Evolutionary conservation across 2,113 vertebrate genomes (phyloP).

Genomic region (Amphilophus citrinellus): DNA sequence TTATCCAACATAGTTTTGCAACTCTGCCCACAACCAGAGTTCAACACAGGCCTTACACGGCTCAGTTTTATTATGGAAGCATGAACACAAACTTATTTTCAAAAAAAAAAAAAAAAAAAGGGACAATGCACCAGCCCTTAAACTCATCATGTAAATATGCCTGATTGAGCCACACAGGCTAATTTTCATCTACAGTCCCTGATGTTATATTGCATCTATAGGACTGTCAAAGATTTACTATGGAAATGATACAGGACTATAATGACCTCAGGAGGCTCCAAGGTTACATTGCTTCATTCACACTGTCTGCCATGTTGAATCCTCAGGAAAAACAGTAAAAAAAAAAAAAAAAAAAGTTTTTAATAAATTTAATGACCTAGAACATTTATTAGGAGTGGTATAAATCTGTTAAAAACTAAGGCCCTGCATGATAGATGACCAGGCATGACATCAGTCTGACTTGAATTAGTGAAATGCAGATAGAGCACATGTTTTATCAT

Average conservation of each 20-base stretch:
- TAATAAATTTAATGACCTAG: not conserved
- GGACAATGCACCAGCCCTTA: too few relatives aligned
- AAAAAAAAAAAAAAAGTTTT: not conserved
- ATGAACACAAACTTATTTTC: not conserved
- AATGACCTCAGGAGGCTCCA: not conserved
- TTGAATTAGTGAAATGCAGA: not conserved
- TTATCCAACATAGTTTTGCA: conserved; percentile 2
- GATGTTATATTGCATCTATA: not conserved
- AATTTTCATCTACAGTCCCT: too few relatives aligned
- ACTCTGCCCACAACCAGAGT: not conserved
- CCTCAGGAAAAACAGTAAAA: conserved; percentile 4
- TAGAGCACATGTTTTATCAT: conserved; percentile 6
- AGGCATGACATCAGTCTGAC: not conserved
- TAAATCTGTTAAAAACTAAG: not conserved
- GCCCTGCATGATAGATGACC: not conserved
- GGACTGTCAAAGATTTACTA: not conserved
- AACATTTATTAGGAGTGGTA: not conserved
- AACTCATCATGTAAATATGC: too few relatives aligned
- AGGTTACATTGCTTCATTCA: not conserved
- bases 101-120: too few relatives aligned
- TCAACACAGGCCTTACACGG: not conserved
- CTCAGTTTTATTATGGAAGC: not conserved
- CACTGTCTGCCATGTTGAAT: not conserved
- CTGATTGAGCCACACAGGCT: too few relatives aligned
- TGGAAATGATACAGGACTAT: not conserved